These are phyloP conservation scores for Eospalax fontanierii DNA, from an alignment of 2,797 vertebrate species.

Conservation along the genomic window DNA sequence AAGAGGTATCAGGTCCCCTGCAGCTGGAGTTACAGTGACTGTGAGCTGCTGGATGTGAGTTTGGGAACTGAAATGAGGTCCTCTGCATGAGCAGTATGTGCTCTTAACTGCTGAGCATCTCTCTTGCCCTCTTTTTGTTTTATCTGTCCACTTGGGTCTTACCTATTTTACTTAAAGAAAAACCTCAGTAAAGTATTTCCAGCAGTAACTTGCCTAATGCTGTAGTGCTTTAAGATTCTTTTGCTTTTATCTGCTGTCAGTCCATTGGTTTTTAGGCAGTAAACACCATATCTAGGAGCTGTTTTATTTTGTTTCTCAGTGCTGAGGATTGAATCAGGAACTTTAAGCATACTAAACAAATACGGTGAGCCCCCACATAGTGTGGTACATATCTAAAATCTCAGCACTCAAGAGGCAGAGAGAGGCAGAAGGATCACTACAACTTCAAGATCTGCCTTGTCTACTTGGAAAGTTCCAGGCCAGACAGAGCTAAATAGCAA, in stretches of 20 bases:
- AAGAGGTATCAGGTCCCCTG: no score
- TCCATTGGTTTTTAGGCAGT: background rate
- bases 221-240: background rate
- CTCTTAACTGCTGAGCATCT: no score
- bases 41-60: no score
- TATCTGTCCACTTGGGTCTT: no score
- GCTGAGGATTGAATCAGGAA: background rate
- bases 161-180: no score
- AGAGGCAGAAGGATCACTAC: background rate
- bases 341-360: background rate
- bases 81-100: no score
- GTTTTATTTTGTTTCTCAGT: background rate
- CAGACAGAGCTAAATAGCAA: background rate
- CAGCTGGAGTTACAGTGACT: no score
- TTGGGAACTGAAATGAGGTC: no score
- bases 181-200: background rate
- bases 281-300: slow-evolving; percentile 6
- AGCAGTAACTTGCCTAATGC: slow-evolving; percentile 8
- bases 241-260: background rate
- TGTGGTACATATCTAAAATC: background rate
- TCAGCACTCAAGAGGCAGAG: background rate
- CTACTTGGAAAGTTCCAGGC: background rate
- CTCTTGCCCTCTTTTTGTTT: no score
- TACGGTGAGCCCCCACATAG: background rate
- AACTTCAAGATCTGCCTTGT: background rate